These are phyloP conservation scores for Erpetoichthys calabaricus DNA, from an alignment of 2,797 vertebrate species.

Conservation along the genomic window DNA sequence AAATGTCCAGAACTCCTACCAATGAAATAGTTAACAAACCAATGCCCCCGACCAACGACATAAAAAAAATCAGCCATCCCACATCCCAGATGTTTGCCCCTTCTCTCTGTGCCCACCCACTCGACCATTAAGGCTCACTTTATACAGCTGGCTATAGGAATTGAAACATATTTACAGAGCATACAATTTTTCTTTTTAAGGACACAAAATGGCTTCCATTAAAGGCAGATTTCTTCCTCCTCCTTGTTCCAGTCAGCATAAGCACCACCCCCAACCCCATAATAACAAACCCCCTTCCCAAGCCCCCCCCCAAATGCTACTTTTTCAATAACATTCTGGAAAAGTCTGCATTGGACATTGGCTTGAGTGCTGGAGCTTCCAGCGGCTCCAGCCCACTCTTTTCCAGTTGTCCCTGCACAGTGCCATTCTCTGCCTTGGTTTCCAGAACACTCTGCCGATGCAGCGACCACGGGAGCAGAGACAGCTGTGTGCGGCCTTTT, in stretches of 20 bases:
- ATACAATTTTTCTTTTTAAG: conserved; percentile 35
- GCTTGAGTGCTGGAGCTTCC: conserved; percentile 18
- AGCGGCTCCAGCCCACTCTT: conserved; percentile 15
- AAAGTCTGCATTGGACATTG: conserved; percentile 94
- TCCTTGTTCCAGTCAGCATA: neutral
- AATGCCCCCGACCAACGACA: no score
- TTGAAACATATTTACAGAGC: conserved; percentile 27
- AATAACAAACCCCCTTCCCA: neutral
- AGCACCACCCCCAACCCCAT: neutral
- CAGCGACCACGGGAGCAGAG: conserved; percentile 76
- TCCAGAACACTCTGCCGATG: conserved; percentile 47
- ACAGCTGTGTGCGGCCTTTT: conserved; percentile 81
- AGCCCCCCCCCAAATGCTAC: no score
- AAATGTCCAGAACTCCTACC: no score
- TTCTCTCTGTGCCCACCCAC: no score
- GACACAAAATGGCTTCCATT: conserved; percentile 61
- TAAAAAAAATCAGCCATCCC: no score
- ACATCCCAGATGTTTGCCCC: no score
- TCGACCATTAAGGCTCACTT: conserved; percentile 35
- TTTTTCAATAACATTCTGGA: conserved; percentile 84
- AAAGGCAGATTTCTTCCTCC: conserved; percentile 40
- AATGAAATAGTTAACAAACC: no score
- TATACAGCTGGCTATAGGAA: conserved; percentile 24
- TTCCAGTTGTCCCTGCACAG: conserved; percentile 29
- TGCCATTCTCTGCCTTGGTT: conserved; percentile 71